Evolutionary conservation across 2,888 invertebrate genomes (phyloP), one percentile per base, ranked within the genome.

Genomic region (Lycia hirtaria): DNA sequence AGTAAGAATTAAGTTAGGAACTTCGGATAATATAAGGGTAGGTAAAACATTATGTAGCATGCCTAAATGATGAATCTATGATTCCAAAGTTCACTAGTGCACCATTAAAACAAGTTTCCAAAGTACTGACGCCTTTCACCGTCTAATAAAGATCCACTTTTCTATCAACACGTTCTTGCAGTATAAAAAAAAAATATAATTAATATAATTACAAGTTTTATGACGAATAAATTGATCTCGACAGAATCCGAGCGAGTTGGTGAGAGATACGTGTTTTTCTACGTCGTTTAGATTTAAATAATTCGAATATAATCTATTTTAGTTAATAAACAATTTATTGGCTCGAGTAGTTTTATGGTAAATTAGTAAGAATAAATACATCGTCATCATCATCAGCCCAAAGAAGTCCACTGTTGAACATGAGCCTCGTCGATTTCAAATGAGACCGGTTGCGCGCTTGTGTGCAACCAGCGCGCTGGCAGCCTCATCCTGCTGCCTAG

Each of bases 91-190:
- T n/a, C n/a, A n/a, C n/a, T 30, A n/a, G 10, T 20, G 4, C 26
- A 26, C 10, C 10, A n/a, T 26, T 49, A 35, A 24, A 49, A 66
- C 67, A 17, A 68, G 73, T 62, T 69, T 68, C 69, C 72, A 56
- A 65, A 64, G 66, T 69, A 47, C 17, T 30, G 64, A 70, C 74
- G 75, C 83, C 87, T 89, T 89, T 88, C 88, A 85, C 88, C 80
- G 67, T 64, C 80, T 77, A 79, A 84, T 83, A 84, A 83, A 83
- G 80, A 83, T 81, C 84, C 77, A 83, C 86, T 85, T 88, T 87
- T 88, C 85, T 81, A 85, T 77, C 77, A 75, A 75, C 78, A 73
- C 75, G 69, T 73, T 75, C 73, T 75, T 68, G 63, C 71, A 70
- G 69, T 76, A 32, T 38, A 19, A 76, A 78, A 74, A 71, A 71